phyloP scores from a whole-genome alignment of 1,140 invertebrate species.

The Papilio polytes region DNA sequence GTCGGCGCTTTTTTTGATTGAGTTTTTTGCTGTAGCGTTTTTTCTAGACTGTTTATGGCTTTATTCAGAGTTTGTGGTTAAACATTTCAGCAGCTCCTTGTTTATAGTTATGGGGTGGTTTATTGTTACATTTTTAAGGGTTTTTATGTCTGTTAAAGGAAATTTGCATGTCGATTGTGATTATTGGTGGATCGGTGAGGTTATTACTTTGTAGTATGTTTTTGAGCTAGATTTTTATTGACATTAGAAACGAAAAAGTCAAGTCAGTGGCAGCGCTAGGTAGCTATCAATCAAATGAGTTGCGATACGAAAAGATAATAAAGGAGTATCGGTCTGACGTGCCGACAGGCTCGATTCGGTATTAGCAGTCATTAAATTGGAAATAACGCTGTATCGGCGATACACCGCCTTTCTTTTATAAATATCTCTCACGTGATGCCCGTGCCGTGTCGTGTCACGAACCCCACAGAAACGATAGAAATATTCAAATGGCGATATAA shows the following conservation, averaged over 20 bases:
- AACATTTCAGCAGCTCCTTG: slow-evolving; percentile 76
- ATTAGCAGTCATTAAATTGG: slow-evolving; percentile 83
- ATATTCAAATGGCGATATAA: slow-evolving; percentile 83
- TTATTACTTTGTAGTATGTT: slow-evolving; percentile 17
- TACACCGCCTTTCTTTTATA: slow-evolving; percentile 81
- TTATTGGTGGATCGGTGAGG: not conserved
- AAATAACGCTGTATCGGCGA: slow-evolving; percentile 80
- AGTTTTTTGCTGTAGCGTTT: slow-evolving; percentile 71
- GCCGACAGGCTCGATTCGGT: slow-evolving; percentile 71
- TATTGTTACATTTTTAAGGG: slow-evolving; percentile 69
- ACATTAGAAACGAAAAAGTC: slow-evolving; percentile 16
- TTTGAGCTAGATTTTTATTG: slow-evolving; percentile 21
- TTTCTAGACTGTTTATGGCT: slow-evolving; percentile 72
- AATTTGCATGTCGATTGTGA: slow-evolving; percentile 36
- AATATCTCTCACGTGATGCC: slow-evolving; percentile 82
- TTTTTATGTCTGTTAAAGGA: slow-evolving; percentile 54
- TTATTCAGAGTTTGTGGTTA: slow-evolving; percentile 79
- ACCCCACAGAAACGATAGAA: slow-evolving; percentile 75
- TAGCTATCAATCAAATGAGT: slow-evolving; percentile 53
- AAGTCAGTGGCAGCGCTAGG: slow-evolving; percentile 34
- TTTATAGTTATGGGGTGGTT: slow-evolving; percentile 76
- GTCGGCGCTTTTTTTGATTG: slow-evolving; percentile 73
- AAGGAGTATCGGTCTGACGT: slow-evolving; percentile 68
- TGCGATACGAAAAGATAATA: slow-evolving; percentile 62
- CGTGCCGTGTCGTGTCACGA: slow-evolving; percentile 80